phyloP scores from a whole-genome alignment of 1,140 invertebrate genomes.

The Antheraea pernyi region DNA sequence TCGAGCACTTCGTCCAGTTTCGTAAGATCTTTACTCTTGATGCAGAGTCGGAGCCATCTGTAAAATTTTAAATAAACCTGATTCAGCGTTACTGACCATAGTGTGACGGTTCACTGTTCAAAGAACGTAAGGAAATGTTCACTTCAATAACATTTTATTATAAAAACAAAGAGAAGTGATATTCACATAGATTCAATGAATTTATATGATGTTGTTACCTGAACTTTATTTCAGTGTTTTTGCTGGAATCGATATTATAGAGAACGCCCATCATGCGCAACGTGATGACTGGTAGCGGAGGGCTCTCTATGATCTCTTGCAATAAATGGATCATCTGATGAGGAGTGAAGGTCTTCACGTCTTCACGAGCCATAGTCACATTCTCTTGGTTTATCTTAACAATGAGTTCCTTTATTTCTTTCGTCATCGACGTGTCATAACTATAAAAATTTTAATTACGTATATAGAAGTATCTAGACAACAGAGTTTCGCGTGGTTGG shows the following conservation, averaged over 20 bases:
- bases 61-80: slow-evolving; percentile 49
- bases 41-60: slow-evolving; percentile 89
- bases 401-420: slow-evolving; percentile 84
- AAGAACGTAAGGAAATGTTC: too few species aligned
- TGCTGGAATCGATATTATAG: slow-evolving; percentile 84
- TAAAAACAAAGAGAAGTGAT: too few species aligned
- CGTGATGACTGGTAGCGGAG: slow-evolving; percentile 79
- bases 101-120: too few species aligned
- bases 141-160: too few species aligned
- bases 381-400: slow-evolving; percentile 75
- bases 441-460: slow-evolving; percentile 61
- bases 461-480: neutral
- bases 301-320: slow-evolving; percentile 82
- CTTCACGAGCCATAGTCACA: slow-evolving; percentile 23
- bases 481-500: too few species aligned
- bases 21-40: slow-evolving; percentile 85
- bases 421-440: slow-evolving; percentile 85
- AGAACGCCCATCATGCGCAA: slow-evolving; percentile 82
- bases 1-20: slow-evolving; percentile 84
- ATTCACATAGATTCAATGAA: too few species aligned
- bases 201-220: slow-evolving; percentile 74
- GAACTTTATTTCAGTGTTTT: slow-evolving; percentile 91
- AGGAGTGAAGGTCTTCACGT: slow-evolving; percentile 77
- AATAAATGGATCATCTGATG: slow-evolving; percentile 88
- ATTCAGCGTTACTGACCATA: too few species aligned